Evolutionary conservation across 2,888 invertebrate species (phyloP).

Genomic region (Andrena praecox): DNA sequence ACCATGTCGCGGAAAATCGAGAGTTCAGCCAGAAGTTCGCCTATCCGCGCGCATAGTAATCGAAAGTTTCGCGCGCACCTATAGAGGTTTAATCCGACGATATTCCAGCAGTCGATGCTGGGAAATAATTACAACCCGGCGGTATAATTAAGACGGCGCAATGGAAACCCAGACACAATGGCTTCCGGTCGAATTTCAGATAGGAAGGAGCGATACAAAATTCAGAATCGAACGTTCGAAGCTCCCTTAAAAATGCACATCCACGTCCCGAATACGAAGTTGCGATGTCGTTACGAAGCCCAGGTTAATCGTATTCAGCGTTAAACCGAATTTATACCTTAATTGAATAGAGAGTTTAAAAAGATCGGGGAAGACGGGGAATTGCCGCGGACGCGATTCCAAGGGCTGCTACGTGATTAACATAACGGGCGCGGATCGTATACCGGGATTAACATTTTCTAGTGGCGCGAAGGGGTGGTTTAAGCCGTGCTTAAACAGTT

Average conservation of each 20-base stretch:
- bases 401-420: conserved; percentile 38
- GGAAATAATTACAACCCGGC: background rate
- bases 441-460: conserved; percentile 46
- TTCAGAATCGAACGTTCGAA: background rate
- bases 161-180: background rate
- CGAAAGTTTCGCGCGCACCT: background rate
- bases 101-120: background rate
- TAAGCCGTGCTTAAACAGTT: conserved; percentile 40
- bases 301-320: conserved; percentile 7
- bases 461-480: background rate
- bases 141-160: conserved; percentile 1
- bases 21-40: conserved; percentile 15
- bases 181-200: background rate
- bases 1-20: conserved; percentile 26
- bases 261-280: background rate
- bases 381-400: conserved; percentile 6
- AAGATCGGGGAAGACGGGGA: background rate
- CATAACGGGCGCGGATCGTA: conserved; percentile 42
- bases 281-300: background rate
- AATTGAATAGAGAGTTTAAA: conserved; percentile 12
- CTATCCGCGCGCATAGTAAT: conserved; percentile 4
- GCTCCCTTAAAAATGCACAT: conserved; percentile 1
- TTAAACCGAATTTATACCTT: conserved; percentile 32
- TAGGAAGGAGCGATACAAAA: background rate
- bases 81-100: conserved; percentile 5